Base-by-base conservation (phyloP, 2,888 invertebrate species). In the Drosophila hawaiiensis region DNA sequence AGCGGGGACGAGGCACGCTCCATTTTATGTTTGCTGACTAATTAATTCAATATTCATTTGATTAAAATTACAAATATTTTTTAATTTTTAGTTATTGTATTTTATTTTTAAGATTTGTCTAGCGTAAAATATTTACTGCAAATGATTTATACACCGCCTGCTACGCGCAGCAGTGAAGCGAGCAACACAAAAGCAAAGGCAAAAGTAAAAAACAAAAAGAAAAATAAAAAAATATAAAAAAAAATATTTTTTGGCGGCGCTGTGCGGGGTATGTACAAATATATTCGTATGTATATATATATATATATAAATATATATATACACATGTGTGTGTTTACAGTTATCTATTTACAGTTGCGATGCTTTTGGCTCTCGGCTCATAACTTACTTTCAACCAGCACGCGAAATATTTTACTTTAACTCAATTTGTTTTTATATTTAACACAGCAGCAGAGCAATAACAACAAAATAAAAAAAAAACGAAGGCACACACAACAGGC, bases 401-500 rank as follows among this genome's bases (percentile, higher is more conserved):
- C 52, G 66, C 43, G 35, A 37, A 67, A 67, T 79, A 64, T 79
- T 68, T 61, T 59, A 60, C 28, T 62, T 76, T 76, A 79, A 79
- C 35, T 73, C 35, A 74, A 78, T 68, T 76, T 78, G 74, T 78
- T 78, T 78, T 78, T 79, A 79, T 79, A 79, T 79, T 79, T 79
- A 79, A 78, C 68, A 68, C 65, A 72, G 41, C 67, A 61, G 54
- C 55, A 65, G 37, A 65, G 43, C 56, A 58, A 49, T 55, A 71
- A 62, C 52, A 68, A 69, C 33, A 71, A 53, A 16, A 53, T 47
- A 67, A 33, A 47, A 63, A 53, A 69, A 74, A 67, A 68, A 68
- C 68, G 56, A 68, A 68, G 79, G 68, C 79, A 78, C 68, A 65
- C 63, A 78, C 75, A 79, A 71, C 62, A 78, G 61, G 70, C 78